Percentiles rank a stretch among this genome's conserved stretches.
Evolutionary conservation across 2,888 invertebrate species (phyloP).

Genomic region (Micoletzkya japonica): DNA sequence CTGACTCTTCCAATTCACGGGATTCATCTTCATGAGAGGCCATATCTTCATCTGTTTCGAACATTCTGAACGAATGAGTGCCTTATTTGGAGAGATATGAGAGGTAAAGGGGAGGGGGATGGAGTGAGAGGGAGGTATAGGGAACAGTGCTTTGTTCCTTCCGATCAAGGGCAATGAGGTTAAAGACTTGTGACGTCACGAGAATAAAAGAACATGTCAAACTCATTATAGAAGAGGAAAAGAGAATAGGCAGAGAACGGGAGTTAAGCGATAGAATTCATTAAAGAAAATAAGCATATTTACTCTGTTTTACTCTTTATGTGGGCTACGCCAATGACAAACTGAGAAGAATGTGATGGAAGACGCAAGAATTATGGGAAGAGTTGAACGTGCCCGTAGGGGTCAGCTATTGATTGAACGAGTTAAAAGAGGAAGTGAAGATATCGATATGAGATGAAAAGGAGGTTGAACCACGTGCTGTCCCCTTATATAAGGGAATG

Average conservation of each 20-base stretch:
- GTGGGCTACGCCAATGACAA: too few relatives aligned
- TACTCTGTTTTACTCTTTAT: too few relatives aligned
- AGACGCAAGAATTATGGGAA: constrained; percentile 15
- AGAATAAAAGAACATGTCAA: not conserved
- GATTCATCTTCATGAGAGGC: constrained; percentile 7
- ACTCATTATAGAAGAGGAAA: not conserved
- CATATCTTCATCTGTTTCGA: constrained; percentile 22
- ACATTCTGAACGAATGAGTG: constrained; percentile 3
- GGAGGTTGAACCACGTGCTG: constrained; percentile 16
- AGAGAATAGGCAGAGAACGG: not conserved
- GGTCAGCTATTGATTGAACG: not conserved
- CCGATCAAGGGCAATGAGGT: too few relatives aligned
- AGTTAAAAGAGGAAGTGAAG: not conserved
- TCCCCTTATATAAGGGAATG: constrained; percentile 5
- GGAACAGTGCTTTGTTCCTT: too few relatives aligned
- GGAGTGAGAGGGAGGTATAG: too few relatives aligned
- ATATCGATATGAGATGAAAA: constrained; percentile 1
- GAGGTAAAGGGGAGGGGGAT: too few relatives aligned
- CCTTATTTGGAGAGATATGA: too few relatives aligned
- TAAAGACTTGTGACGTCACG: too few relatives aligned
- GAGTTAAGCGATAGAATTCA: not conserved
- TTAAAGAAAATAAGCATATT: not conserved
- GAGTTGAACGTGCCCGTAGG: not conserved
- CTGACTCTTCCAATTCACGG: not conserved
- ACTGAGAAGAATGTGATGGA: constrained; percentile 6